Conservation (phyloP, 2,113 vertebrate species). For the Poicephalus gulielmi region DNA sequence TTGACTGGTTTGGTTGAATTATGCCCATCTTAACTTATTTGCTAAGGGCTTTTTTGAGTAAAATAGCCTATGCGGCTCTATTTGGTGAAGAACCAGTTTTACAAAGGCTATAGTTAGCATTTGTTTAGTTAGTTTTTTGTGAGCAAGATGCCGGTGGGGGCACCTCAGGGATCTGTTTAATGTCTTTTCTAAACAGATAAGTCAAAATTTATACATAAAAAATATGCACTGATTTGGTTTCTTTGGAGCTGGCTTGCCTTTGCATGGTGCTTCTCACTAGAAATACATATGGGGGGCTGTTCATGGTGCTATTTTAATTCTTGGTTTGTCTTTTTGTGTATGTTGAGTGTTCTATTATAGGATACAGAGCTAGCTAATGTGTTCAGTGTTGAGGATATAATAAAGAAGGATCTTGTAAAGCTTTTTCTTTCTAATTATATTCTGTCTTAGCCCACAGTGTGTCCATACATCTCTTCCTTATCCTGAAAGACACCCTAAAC, state of each 20-base stretch:
- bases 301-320: background rate
- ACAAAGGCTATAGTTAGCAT: background rate
- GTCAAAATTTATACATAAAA: background rate
- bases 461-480: constrained; percentile 43
- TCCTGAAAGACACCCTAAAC: constrained; percentile 50
- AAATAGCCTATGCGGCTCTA: background rate
- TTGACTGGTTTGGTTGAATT: background rate
- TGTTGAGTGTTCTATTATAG: constrained; percentile 3
- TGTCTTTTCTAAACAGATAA: background rate
- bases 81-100: background rate
- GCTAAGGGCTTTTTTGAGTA: background rate
- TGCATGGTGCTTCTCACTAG: background rate
- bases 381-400: constrained; percentile 21
- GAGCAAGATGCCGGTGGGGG: background rate
- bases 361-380: background rate
- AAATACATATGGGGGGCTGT: constrained; percentile 5
- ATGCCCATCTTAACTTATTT: background rate
- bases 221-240: background rate
- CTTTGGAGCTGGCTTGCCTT: background rate
- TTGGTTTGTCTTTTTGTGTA: background rate
- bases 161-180: background rate
- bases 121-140: background rate
- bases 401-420: constrained; percentile 25
- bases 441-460: constrained; percentile 22
- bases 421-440: constrained; percentile 46